phyloP scores from a whole-genome alignment of 2,113 vertebrate genomes.

The Prolemur simus region DNA sequence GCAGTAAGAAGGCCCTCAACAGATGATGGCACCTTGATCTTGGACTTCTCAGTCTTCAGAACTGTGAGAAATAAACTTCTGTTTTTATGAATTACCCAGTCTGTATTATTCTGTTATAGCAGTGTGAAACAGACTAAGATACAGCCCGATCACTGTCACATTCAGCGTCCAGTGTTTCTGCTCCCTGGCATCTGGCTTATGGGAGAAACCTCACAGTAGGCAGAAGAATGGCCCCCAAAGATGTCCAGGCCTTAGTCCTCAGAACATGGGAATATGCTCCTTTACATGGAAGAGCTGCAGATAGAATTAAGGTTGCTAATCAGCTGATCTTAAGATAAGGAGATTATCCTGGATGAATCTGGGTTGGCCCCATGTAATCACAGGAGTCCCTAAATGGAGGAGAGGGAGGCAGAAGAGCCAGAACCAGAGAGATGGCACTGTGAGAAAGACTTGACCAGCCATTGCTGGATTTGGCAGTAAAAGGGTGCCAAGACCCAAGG shows the following conservation, averaged over 20 bases:
- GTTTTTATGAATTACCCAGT: neutral
- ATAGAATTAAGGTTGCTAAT: neutral
- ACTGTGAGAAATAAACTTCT: neutral
- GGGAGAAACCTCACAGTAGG: neutral
- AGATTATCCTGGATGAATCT: neutral
- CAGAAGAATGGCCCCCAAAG: neutral
- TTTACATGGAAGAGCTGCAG: neutral
- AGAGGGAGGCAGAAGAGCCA: neutral
- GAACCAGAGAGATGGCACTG: neutral
- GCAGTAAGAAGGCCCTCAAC: neutral
- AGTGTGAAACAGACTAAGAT: neutral
- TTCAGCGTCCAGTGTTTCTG: neutral
- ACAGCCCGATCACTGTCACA: neutral
- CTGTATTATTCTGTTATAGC: neutral
- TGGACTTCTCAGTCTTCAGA: neutral
- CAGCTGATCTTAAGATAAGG: neutral
- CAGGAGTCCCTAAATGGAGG: too few species aligned
- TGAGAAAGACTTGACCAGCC: neutral
- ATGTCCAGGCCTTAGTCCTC: neutral
- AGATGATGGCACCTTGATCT: neutral
- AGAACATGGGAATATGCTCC: neutral
- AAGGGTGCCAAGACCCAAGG: neutral
- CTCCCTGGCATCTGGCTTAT: neutral
- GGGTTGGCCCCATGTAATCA: neutral
- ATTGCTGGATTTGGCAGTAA: neutral